These are phyloP conservation scores for Papilio elwesi DNA, from an alignment of 2,888 invertebrate species.

Conservation along the genomic window DNA sequence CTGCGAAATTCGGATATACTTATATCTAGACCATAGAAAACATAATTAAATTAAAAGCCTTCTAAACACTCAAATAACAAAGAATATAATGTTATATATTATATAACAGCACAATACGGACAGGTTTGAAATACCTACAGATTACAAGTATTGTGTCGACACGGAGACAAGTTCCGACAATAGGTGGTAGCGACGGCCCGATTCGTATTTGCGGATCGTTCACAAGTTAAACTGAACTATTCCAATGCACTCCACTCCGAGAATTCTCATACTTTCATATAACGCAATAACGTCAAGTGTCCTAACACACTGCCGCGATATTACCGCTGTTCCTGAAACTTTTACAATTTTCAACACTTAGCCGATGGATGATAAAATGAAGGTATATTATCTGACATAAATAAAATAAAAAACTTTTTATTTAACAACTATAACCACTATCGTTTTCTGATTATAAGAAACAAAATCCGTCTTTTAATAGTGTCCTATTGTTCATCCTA, in stretches of 20 bases:
- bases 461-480: no score
- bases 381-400: conserved; percentile 14
- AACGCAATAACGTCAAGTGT: conserved; percentile 68
- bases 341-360: conserved; percentile 50
- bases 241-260: conserved; percentile 57
- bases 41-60: no score
- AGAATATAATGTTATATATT: neutral
- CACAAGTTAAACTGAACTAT: conserved; percentile 63
- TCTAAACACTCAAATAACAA: neutral
- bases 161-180: conserved; percentile 43
- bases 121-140: conserved; percentile 22
- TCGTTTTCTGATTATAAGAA: no score
- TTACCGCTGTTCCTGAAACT: conserved; percentile 62
- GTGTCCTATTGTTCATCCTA: no score
- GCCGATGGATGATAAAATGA: conserved; percentile 42
- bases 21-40: no score
- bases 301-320: conserved; percentile 53
- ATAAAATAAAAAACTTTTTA: neutral
- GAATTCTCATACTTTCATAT: conserved; percentile 69
- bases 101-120: neutral
- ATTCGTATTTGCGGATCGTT: conserved; percentile 55
- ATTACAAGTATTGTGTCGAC: conserved; percentile 40
- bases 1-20: no score
- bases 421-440: neutral
- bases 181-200: conserved; percentile 42